These are phyloP conservation scores for Gadus macrocephalus DNA, from an alignment of 2,113 vertebrate species.

Conservation along the genomic window DNA sequence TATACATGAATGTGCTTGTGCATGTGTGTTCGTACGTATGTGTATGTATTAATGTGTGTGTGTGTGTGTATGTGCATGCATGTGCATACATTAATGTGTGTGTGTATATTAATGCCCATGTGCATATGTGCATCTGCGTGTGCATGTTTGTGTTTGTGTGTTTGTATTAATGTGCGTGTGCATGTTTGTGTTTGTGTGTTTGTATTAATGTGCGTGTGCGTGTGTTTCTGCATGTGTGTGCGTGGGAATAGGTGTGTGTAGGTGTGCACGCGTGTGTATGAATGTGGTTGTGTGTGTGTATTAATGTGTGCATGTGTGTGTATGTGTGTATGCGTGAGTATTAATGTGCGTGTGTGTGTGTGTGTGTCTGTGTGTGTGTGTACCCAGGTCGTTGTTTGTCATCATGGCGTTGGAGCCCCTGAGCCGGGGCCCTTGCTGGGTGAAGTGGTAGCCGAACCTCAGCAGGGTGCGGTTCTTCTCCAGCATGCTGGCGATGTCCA, in stretches of 20 bases:
- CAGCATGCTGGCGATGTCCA: slow-evolving; percentile 96
- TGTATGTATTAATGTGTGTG: no score
- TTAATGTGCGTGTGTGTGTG: no score
- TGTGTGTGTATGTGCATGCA: background rate
- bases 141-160: no score
- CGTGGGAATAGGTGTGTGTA: background rate
- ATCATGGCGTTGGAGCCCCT: slow-evolving; percentile 95
- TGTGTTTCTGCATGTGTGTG: slow-evolving; percentile 44
- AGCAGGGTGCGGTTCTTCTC: slow-evolving; percentile 90
- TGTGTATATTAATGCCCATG: slow-evolving; percentile 57
- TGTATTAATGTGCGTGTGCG: no score
- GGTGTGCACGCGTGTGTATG: background rate
- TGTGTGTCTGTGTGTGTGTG: slow-evolving; percentile 41
- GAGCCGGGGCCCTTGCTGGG: slow-evolving; percentile 93
- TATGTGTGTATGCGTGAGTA: background rate
- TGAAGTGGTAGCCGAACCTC: slow-evolving; percentile 97
- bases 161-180: no score
- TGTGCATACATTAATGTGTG: background rate
- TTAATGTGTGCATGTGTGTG: background rate
- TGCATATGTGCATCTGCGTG: no score
- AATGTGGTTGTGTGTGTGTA: no score
- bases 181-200: background rate
- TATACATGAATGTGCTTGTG: no score
- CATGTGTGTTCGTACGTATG: no score
- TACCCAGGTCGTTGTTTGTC: slow-evolving; percentile 97